Base-by-base conservation (phyloP, 2,113 vertebrate genomes). In the Coreoperca whiteheadi region DNA sequence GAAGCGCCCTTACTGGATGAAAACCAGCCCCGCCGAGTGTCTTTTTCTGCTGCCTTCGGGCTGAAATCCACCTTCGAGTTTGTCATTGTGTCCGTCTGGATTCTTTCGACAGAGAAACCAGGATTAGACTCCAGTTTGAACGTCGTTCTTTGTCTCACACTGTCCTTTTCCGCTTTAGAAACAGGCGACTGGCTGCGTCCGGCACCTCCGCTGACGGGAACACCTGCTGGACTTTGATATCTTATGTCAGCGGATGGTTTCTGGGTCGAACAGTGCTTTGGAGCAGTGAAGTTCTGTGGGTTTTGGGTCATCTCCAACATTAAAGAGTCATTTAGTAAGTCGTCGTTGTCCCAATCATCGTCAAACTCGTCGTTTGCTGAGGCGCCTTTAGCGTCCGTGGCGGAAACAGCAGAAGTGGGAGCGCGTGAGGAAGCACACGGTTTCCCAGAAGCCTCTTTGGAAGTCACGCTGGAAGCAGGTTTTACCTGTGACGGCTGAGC, bases 321-420 rank as follows among this genome's bases (percentile, higher is more conserved):
- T 81, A 97, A 90, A 12, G 96, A 96, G 74, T 98, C 97, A 48
- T 97, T 85, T 15, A 98, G 79, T 74, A 99, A 85, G 81, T 96
- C 95, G 2, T 95, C 92, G 73, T 93, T 94, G 77, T 95, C 98
- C 80, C 97, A 97, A 77, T 97, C 96, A 0, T 97, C 97, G 21
- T 93, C 87, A 81, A 97, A 96, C 43, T 93, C 92, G 15, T 93
- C 89, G 1, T 54, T 32, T 5, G 72, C 15, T 34, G n/a, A 11
- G 39, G 68, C 53, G 14, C 3, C 60, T 16, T 85, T 34, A 2
- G 37, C 0, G 7, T 5, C 2, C 0, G 7, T n/a, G 2, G 4
- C 4, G 15, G 41, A 56, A 8, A 25, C 53, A 0, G 16, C 48
- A 6, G 77, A n/a, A 16, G 39, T 0, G 5, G 30, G 23, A 39